These are phyloP conservation scores for Molossus molossus DNA, from an alignment of 2,797 vertebrate species.

Conservation along the genomic window DNA sequence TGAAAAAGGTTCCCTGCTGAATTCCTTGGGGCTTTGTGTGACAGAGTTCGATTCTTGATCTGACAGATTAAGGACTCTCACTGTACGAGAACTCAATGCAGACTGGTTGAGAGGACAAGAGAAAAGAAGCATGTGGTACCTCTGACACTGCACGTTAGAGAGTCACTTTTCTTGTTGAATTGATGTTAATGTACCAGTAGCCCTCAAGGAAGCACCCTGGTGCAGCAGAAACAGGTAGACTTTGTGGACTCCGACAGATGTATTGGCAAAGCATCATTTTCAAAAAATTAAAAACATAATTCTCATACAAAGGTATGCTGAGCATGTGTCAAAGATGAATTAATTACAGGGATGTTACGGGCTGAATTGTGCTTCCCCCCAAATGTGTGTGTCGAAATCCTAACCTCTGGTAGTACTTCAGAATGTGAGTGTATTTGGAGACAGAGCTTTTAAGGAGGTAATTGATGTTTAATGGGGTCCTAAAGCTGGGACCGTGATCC, in stretches of 20 bases:
- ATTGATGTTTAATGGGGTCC: background rate
- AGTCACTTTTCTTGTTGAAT: background rate
- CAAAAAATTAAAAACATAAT: background rate
- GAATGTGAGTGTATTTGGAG: background rate
- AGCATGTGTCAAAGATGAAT: background rate
- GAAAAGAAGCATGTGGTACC: background rate
- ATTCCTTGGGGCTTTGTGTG: background rate
- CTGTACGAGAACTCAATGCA: background rate
- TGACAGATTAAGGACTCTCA: background rate
- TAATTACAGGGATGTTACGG: background rate
- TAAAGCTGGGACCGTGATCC: background rate
- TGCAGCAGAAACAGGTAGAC: background rate
- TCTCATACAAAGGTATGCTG: background rate
- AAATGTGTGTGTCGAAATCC: background rate
- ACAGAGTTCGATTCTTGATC: background rate
- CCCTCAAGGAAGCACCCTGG: background rate
- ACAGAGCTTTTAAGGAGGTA: background rate
- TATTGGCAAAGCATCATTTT: slow-evolving; percentile 11
- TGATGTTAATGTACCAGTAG: background rate
- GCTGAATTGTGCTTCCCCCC: background rate
- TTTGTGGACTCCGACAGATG: background rate
- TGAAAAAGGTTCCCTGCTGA: background rate
- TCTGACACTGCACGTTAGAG: background rate
- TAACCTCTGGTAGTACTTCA: background rate
- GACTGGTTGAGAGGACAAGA: background rate